A percentile compares a stretch with the other conserved stretches of the same genome.
Conservation (phyloP, 2,888 invertebrate species). For the Dasysyrphus albostriatus region DNA sequence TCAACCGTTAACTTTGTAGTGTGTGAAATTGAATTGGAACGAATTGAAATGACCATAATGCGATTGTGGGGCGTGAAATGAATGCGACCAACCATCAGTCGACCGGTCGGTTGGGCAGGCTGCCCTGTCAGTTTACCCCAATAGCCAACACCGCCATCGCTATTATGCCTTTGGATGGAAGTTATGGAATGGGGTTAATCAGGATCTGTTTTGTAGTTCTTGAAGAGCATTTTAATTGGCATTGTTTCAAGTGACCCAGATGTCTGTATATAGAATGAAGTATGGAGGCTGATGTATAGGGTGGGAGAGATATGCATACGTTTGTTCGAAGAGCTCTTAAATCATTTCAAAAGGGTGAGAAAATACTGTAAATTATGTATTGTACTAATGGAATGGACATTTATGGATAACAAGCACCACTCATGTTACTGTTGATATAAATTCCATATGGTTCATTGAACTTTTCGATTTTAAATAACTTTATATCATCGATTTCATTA, state of each 20-base stretch:
- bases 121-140: background rate
- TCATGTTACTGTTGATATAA: background rate
- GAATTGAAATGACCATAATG: slow-evolving; percentile 57
- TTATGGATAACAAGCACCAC: slow-evolving; percentile 7
- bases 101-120: background rate
- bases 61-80: slow-evolving; percentile 38
- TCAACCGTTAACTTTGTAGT: slow-evolving; percentile 34
- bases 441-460: slow-evolving; percentile 25
- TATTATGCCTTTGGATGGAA: background rate
- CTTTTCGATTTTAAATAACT: background rate
- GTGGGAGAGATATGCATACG: background rate
- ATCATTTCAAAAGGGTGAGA: background rate
- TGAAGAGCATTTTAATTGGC: slow-evolving; percentile 57
- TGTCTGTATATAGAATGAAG: background rate
- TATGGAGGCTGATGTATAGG: too few species aligned
- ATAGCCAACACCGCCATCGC: background rate
- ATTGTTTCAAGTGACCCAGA: slow-evolving; percentile 48
- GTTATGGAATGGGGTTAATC: slow-evolving; percentile 44
- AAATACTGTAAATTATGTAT: slow-evolving; percentile 19
- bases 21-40: slow-evolving; percentile 44
- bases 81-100: background rate
- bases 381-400: slow-evolving; percentile 19
- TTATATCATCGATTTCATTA: background rate
- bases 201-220: slow-evolving; percentile 46
- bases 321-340: background rate